Base-by-base conservation (phyloP, 2,888 invertebrate genomes). In the Liopterus haemorrhoidalis region DNA sequence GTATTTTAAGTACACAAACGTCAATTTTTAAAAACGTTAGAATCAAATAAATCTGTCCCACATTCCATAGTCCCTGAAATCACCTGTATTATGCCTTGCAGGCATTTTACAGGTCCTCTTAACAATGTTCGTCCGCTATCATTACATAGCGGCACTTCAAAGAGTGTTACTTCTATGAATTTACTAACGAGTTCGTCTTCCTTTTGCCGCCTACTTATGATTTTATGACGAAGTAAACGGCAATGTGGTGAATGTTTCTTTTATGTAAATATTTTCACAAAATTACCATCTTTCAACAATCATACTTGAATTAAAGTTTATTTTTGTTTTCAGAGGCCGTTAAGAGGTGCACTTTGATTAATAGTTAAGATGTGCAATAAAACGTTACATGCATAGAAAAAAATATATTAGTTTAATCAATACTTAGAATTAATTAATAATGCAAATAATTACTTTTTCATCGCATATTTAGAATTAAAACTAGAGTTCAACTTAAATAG, bases 251-350 rank as follows among this genome's bases (percentile, higher is more conserved):
- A 36, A 18, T 45, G 45, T 45, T 45, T 45, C 38, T 35, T 25
- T 6, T 9, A 45, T 32, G 39, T 45, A 45, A 45, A 45, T 45
- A 45, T 39, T 24, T 24, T 28, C 24, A 20, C 12, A 45, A 44
- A 38, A 37, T 44, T 30, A 31, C 37, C 44, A 31, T 32, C 25
- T 45, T 33, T 45, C 45, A 45, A 45, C 27, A 45, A 45, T 45
- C 38, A 25, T 27, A 39, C 39, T 33, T 45, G 28, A 36, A 38
- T 38, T 38, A 27, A 14, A 28, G 39, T 45, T 45, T 45, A 39
- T 28, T 14, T 12, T 20, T n/a, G n/a, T 25, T 32, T 25, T 32
- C 39, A 45, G 45, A 45, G 45, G 45, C 45, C 19, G 39, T 39
- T 45, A 20, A 39, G 39, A 45, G 45, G 45, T 45, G n/a, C n/a